Base-by-base conservation (phyloP, 2,888 invertebrate species). In the Agrotis ipsilon region DNA sequence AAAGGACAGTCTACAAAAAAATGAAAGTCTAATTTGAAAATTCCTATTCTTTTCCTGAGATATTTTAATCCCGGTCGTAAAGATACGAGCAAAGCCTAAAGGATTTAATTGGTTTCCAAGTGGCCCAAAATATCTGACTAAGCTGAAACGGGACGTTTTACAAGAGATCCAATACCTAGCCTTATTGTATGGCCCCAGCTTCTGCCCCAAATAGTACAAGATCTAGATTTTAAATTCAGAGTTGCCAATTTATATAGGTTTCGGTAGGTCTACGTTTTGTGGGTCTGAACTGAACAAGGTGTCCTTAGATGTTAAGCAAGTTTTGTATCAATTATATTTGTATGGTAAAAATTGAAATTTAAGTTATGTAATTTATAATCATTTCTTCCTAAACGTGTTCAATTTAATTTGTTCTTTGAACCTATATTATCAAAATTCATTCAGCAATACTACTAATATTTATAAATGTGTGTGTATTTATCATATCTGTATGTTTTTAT, bases 1-100 rank as follows among this genome's bases (percentile, higher is more conserved):
- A 49, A 43, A 32, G 16, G 21, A 3, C 48, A 66, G 3, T 4
- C 7, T 46, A 54, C n/a, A 39, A 3, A 4, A 43, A 27, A 43
- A 43, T 27, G 21, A 14, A 4, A 43, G 4, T 32, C 13, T 49
- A 75, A 58, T 67, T 75, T 52, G 16, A 2, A 52, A 21, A 67
- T 72, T 52, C 21, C 59, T 9, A 13, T 48, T 52, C 18, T 0
- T 27, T 27, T 16, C 5, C 21, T 24, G 45, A 58, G 3, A 21
- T 16, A 18, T 2, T 59, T 32, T 21, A n/a, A 16, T 27, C 19
- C n/a, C 32, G 32, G 18, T 14, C 27, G 3, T 13, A 21, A 48
- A n/a, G 2, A 21, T 7, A 68, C 19, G 27, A 21, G 48, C 6
- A 32, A 32, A 32, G 32, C 32, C 32, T 43, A n/a, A 27, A 57